phyloP scores from a whole-genome alignment of 2,888 invertebrate genomes.

The Trilocha varians region DNA sequence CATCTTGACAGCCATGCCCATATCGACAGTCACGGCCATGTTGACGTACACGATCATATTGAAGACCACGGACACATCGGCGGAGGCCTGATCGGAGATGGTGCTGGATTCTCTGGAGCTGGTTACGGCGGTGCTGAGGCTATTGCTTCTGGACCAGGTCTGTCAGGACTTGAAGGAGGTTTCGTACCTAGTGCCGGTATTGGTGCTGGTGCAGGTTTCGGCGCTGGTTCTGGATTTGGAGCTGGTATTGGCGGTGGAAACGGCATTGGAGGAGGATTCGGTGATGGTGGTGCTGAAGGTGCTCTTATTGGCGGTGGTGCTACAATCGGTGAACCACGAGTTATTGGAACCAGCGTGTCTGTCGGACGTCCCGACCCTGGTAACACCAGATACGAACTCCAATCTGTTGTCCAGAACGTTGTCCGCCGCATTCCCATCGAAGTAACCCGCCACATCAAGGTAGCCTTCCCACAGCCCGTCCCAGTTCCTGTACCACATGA shows the following conservation, averaged over 20 bases:
- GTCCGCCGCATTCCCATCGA: slow-evolving; percentile 59
- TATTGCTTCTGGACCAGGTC: slow-evolving; percentile 6
- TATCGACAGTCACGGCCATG: background rate
- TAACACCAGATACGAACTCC: slow-evolving; percentile 52
- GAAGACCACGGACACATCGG: slow-evolving; percentile 7
- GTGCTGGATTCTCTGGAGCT: slow-evolving; percentile 11
- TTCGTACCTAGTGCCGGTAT: slow-evolving; percentile 9
- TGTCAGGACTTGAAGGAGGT: slow-evolving; percentile 8
- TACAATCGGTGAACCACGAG: slow-evolving; percentile 31
- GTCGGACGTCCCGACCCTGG: slow-evolving; percentile 35
- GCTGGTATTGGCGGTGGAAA: slow-evolving; percentile 8
- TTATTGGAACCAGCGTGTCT: slow-evolving; percentile 42
- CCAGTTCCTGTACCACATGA: slow-evolving; percentile 58
- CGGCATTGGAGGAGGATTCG: slow-evolving; percentile 5
- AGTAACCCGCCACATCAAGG: slow-evolving; percentile 53
- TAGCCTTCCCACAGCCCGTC: slow-evolving; percentile 51
- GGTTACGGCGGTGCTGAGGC: slow-evolving; percentile 6
- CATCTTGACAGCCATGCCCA: slow-evolving; percentile 4
- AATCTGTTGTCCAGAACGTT: slow-evolving; percentile 60
- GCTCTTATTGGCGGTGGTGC: slow-evolving; percentile 11
- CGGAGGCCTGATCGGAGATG: slow-evolving; percentile 8
- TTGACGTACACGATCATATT: slow-evolving; percentile 6
- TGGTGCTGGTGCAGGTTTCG: slow-evolving; percentile 2
- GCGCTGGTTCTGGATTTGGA: slow-evolving; percentile 1
- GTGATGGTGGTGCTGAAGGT: slow-evolving; percentile 7